phyloP scores from a whole-genome alignment of 2,888 invertebrate species.

The Lypha dubia region DNA sequence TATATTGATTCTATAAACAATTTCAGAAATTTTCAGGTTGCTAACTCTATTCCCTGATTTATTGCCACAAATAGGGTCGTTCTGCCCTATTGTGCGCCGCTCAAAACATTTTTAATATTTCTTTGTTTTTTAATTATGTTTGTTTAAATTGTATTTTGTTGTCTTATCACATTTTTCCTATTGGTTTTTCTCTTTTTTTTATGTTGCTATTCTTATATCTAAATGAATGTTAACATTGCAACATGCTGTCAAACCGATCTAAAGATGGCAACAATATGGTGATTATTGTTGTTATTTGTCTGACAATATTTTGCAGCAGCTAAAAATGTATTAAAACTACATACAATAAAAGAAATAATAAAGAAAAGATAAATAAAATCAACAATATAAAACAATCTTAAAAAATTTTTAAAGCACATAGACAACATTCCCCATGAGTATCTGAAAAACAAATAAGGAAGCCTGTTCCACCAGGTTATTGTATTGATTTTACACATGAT shows the following conservation, averaged over 20 bases:
- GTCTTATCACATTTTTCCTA: conserved; percentile 19
- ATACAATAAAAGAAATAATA: conserved; percentile 14
- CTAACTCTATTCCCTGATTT: too few relatives aligned
- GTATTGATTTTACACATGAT: not conserved
- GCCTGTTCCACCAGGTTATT: conserved; percentile 10
- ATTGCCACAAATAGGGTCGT: too few relatives aligned
- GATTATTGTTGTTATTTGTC: conserved; percentile 64
- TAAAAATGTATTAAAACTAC: not conserved
- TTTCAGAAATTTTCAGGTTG: too few relatives aligned
- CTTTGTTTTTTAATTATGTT: conserved; percentile 32
- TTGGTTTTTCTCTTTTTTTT: conserved; percentile 22
- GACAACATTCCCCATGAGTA: conserved; percentile 64
- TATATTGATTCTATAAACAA: too few relatives aligned
- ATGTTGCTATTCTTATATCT: conserved; percentile 22
- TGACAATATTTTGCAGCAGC: conserved; percentile 54
- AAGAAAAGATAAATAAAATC: conserved; percentile 10
- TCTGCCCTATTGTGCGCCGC: not conserved
- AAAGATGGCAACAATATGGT: conserved; percentile 61
- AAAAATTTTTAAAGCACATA: conserved; percentile 32
- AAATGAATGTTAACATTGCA: conserved; percentile 64
- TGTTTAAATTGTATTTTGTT: conserved; percentile 44
- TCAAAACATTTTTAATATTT: not conserved
- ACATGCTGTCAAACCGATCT: conserved; percentile 50
- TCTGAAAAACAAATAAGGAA: conserved; percentile 68
- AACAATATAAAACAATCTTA: conserved; percentile 28